Evolutionary conservation across 1,140 invertebrate species (phyloP), one percentile per base, ranked within the genome.

Genomic region (Trichonephila clavata): DNA sequence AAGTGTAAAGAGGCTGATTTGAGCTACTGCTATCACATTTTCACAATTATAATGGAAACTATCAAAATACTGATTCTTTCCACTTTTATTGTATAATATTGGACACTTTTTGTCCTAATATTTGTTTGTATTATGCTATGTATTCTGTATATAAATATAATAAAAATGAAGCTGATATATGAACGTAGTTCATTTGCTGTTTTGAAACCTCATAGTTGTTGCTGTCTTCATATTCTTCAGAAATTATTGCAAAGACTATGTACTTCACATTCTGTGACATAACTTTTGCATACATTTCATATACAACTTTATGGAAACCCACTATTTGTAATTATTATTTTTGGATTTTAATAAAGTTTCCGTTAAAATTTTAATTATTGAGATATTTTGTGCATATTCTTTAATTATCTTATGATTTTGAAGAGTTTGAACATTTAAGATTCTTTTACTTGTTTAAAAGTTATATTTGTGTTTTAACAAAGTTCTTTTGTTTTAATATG

Each of bases 1-100:
- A 39, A 50, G 50, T 50, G 50, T 50, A 65, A n/a, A 65, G 68
- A 71, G 68, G 68, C 68, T 16, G 68, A 32, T 71, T 16, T 24
- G 24, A 71, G 68, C 24, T 71, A 71, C 68, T 71, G 68, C 68
- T 71, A 71, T 27, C 68, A 71, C 68, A 71, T 71, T 71, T 24
- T 27, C 24, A 24, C 68, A 71, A 27, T 71, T 32, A 71, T 71
- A 71, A 71, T 71, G 68, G 68, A 71, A 71, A n/a, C 21, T 65
- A 24, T 16, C 27, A 71, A 71, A 39, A 5, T 27, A 16, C 27
- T 32, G 68, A 24, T 27, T 24, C 10, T 71, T 71, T 71, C 14
- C 50, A 10, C 24, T 13, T 18, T 71, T 32, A 71, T 71, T 50
- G 16, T 71, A 32, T 71, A 71, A 14, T 71, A 65, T 27, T 27